Percentiles rank a stretch among this genome's conserved stretches.
phyloP scores from a whole-genome alignment of 1,140 invertebrate species.

The Drosophila varians region DNA sequence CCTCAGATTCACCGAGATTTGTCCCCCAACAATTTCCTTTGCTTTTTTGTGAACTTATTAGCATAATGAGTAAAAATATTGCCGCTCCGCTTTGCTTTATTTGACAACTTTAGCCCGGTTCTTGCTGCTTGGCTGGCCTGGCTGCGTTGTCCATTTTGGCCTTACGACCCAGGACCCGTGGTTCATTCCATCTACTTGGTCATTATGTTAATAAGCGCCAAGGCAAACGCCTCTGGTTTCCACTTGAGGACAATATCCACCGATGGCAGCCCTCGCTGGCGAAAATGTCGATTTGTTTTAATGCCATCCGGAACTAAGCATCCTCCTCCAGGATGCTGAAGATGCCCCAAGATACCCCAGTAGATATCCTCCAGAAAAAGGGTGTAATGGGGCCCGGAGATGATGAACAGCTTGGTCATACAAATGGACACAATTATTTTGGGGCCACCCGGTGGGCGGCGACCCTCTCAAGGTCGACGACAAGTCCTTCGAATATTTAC shows the following conservation, averaged over 20 bases:
- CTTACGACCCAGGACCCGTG: slow-evolving; percentile 14
- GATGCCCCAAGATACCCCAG: background rate
- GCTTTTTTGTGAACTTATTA: slow-evolving; percentile 65
- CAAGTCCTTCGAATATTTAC: background rate
- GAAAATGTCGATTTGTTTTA: slow-evolving; percentile 47
- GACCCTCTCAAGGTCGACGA: slow-evolving; percentile 13
- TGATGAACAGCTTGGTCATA: slow-evolving; percentile 54
- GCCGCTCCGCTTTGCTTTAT: slow-evolving; percentile 54
- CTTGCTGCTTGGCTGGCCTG: slow-evolving; percentile 46
- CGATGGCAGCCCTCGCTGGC: slow-evolving; percentile 23
- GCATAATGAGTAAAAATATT: slow-evolving; percentile 78
- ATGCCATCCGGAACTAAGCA: slow-evolving; percentile 29
- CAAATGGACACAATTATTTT: slow-evolving; percentile 77
- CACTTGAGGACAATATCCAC: slow-evolving; percentile 38
- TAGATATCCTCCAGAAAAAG: too few species aligned
- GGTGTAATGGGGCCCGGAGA: slow-evolving; percentile 61
- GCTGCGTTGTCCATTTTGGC: slow-evolving; percentile 35
- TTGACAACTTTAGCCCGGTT: slow-evolving; percentile 65
- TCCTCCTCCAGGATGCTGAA: background rate
- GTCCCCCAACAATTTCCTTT: slow-evolving; percentile 9
- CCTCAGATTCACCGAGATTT: background rate
- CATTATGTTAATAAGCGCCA: slow-evolving; percentile 75
- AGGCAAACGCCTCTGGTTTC: slow-evolving; percentile 30
- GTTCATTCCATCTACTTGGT: slow-evolving; percentile 43
- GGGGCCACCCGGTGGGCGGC: slow-evolving; percentile 1